Percentiles rank a stretch among this genome's conserved stretches.
These are phyloP conservation scores for Ophthalmolycus amberensis DNA, from an alignment of 2,113 vertebrate genomes.

Conservation along the genomic window DNA sequence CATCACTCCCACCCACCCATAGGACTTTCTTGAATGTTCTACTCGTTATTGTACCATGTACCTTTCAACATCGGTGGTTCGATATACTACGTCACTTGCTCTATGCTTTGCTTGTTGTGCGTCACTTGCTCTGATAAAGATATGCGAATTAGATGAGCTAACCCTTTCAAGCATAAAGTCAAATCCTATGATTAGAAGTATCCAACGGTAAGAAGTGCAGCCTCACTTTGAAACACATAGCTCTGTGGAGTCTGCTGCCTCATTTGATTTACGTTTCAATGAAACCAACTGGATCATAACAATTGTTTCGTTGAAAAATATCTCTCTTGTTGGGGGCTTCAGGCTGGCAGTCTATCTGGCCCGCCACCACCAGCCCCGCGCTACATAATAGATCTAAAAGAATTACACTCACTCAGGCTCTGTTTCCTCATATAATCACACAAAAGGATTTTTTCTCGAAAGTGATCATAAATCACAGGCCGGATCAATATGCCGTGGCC, in stretches of 20 bases:
- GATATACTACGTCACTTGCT: no score
- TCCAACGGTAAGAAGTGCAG: background rate
- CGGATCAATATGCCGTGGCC: constrained; percentile 90
- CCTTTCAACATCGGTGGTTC: no score
- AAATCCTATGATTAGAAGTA: background rate
- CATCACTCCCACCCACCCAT: no score
- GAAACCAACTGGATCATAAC: constrained; percentile 51
- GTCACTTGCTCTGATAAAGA: background rate
- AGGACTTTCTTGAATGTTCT: no score
- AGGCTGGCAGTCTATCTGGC: constrained; percentile 54
- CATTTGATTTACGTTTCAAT: constrained; percentile 47
- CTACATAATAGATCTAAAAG: constrained; percentile 84
- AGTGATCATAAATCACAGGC: constrained; percentile 97
- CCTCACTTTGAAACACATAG: constrained; percentile 9
- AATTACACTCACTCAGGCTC: constrained; percentile 89
- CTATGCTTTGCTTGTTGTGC: no score
- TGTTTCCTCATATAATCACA: constrained; percentile 95
- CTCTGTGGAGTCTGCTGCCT: constrained; percentile 7
- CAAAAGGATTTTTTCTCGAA: constrained; percentile 95
- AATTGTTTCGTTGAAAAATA: constrained; percentile 48
- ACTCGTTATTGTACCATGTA: no score
- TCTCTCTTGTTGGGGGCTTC: constrained; percentile 31
- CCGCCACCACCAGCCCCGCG: constrained; percentile 78
- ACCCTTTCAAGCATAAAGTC: background rate
- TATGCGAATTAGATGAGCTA: background rate